Percentiles rank a stretch among this genome's conserved stretches.
phyloP scores from a whole-genome alignment of 1,140 invertebrate species.

The Phymastichus coffea region DNA sequence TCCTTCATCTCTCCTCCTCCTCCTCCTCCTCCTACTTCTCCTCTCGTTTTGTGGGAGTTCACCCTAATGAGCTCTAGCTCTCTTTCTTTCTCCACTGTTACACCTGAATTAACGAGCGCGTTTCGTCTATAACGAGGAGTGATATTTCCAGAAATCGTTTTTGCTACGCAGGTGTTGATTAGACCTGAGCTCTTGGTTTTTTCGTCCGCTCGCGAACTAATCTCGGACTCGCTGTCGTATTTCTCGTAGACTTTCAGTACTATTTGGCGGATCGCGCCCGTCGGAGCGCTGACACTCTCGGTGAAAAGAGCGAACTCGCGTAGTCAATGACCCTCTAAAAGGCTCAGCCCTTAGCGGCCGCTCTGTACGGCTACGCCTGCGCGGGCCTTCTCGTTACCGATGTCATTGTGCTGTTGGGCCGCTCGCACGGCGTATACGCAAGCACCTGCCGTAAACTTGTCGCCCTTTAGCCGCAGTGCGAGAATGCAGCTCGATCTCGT shows the following conservation, averaged over 20 bases:
- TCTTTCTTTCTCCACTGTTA: no score
- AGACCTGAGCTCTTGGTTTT: not conserved
- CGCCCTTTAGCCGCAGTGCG: conserved; percentile 29
- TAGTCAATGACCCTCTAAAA: no score
- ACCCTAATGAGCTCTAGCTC: conserved; percentile 41
- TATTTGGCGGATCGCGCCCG: no score
- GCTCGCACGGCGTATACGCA: no score
- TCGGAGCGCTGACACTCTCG: no score
- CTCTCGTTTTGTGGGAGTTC: no score
- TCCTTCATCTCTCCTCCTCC: conserved; percentile 35
- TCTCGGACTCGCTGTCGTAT: conserved; percentile 22
- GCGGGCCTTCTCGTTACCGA: conserved; percentile 43
- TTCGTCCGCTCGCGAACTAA: conserved; percentile 15
- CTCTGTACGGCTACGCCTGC: no score
- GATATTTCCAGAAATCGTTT: conserved; percentile 6
- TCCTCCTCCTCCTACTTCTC: not conserved
- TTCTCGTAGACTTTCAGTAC: no score
- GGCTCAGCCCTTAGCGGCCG: no score
- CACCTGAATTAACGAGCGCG: not conserved
- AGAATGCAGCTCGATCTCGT: conserved; percentile 48
- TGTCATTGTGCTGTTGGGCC: no score
- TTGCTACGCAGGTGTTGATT: conserved; percentile 10
- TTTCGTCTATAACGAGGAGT: not conserved
- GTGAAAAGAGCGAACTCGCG: no score
- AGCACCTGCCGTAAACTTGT: conserved; percentile 45